These are phyloP conservation scores for Pseudorhiza aurosa DNA, from an alignment of 30 jellyfish, hydroid and myxozoan genomes.

Conservation along the genomic window DNA sequence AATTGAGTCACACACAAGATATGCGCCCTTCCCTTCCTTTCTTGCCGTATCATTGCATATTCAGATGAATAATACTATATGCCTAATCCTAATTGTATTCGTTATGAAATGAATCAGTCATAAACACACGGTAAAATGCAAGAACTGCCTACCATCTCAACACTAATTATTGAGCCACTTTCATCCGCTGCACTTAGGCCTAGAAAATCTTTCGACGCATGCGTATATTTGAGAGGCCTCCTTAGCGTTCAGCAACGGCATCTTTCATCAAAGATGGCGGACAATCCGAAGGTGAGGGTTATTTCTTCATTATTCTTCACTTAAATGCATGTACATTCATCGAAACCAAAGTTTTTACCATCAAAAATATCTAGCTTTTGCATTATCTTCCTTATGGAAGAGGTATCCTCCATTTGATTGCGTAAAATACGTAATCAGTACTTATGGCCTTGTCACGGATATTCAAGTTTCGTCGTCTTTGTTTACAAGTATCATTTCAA, in stretches of 20 bases:
- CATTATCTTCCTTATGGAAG: too few relatives aligned
- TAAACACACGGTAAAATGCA: background rate
- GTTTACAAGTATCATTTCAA: background rate
- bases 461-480: background rate
- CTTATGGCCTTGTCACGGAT: too few relatives aligned
- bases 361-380: background rate
- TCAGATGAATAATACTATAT: background rate
- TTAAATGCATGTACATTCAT: background rate
- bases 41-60: background rate
- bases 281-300: conserved; percentile 64
- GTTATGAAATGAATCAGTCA: background rate
- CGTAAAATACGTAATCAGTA: too few relatives aligned
- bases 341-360: background rate
- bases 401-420: too few relatives aligned
- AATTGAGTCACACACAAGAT: background rate
- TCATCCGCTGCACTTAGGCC: conserved; percentile 36
- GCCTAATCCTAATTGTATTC: background rate
- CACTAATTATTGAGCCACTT: background rate
- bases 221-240: conserved; percentile 37
- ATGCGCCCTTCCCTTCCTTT: background rate
- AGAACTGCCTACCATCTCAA: background rate
- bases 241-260: conserved; percentile 43
- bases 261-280: conserved; percentile 77
- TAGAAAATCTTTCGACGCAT: conserved; percentile 32
- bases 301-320: background rate